Evolutionary conservation across 1,140 invertebrate genomes (phyloP), one percentile per base, ranked within the genome.

Genomic region (Lucilia sericata): DNA sequence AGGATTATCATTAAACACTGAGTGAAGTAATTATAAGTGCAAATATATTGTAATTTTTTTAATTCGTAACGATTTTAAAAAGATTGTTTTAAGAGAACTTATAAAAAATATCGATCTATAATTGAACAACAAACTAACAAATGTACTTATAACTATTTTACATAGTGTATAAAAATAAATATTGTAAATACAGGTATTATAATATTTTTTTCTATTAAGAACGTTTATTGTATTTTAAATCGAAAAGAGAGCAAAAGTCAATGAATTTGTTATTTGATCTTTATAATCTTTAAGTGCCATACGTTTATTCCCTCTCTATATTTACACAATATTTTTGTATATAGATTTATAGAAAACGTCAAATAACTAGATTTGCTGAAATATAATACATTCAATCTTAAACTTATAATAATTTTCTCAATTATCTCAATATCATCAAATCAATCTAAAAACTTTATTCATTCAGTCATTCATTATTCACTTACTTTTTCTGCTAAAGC

Each of bases 251-350:
- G 55, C n/a, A n/a, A 60, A 7, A 60, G n/a, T 60, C 14, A 60
- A 60, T 60, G 55, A 60, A 60, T 60, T 60, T 60, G 55, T n/a
- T n/a, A 60, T 60, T 60, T 60, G 55, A 60, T 60, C 55, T 60
- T n/a, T n/a, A 3, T 30, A 17, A 14, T 60, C 17, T 60, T 60
- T 17, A 60, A 60, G 55, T 17, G 55, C n/a, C 55, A 60, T 30
- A 30, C 25, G 25, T 60, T 60, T 60, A 2, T 60, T 5, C 14
- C 14, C 5, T n/a, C n/a, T 17, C n/a, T 60, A 60, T 60, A n/a
- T 60, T 17, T 60, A 42, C 55, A 17, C 25, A 30, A 30, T 30
- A 30, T 30, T 17, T 42, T 60, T 60, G n/a, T 60, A 42, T 60
- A n/a, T 60, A 60, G 0, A 60, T 60, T 14, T 2, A 60, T 14